Base-by-base conservation (phyloP, 2,113 vertebrate species). In the Hippolais icterina region DNA sequence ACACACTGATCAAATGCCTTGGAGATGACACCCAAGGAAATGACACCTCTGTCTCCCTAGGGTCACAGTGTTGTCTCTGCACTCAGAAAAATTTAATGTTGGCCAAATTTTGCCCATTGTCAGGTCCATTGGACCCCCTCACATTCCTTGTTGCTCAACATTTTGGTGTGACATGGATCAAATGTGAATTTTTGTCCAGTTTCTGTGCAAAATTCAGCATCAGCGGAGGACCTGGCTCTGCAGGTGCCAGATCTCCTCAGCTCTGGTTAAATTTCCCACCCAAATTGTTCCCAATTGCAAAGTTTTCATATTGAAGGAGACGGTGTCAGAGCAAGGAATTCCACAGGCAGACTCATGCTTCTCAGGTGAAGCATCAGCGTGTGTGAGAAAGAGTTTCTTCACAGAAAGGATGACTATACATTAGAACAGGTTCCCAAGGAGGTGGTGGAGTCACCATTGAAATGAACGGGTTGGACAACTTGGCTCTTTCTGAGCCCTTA, bases 1-100 rank as follows among this genome's bases (percentile, higher is more conserved):
- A 19, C 29, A 10, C 16, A 21, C 37, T 4, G 3, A 37, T 3
- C 7, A 77, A 64, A 33, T 14, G 12, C 17, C 29, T 35, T 3
- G 15, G 49, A 78, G 54, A 44, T 22, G 33, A 31, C n/a, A 59
- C 14, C 6, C 6, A 13, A 44, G n/a, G 54, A 84, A 54, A 47
- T 29, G 6, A 57, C 52, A 83, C 12, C 28, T 64, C 21, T 0
- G 0, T 31, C 22, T 76, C 27, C 49, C 11, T 1, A 0, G 11
- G 53, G 22, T 41, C 17, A 37, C 2, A 1, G 12, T 20, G 54
- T 35, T n/a, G 44, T 33, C 39, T 60, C 77, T 72, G 63, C 39
- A 42, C 10, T 15, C 44, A 33, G 49, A 41, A 41, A 71, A 83
- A 66, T 1, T 19, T 27, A 50, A 39, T 2, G 18, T 10, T 61